Percentiles rank a stretch among this genome's conserved stretches.
phyloP scores from a whole-genome alignment of 2,888 invertebrate genomes.

The Cantharis flavilabris region DNA sequence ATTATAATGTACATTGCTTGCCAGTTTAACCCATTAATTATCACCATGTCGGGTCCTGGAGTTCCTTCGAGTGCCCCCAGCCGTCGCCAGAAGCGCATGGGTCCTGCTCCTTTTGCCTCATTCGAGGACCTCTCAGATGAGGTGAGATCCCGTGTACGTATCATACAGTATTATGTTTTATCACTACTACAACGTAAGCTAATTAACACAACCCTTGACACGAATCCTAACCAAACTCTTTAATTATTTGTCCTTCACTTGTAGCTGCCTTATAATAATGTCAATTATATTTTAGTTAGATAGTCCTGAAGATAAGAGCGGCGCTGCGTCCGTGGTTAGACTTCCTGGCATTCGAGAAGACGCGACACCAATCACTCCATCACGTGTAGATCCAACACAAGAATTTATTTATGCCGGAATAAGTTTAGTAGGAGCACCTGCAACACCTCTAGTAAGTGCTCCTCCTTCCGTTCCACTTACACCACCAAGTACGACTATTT shows the following conservation, averaged over 20 bases:
- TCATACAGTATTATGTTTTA: constrained; percentile 40
- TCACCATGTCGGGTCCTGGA: constrained; percentile 48
- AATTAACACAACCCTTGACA: constrained; percentile 9
- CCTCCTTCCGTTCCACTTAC: constrained; percentile 28
- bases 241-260: background rate
- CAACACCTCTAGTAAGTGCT: constrained; percentile 37
- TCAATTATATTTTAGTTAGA: constrained; percentile 56
- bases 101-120: constrained; percentile 92
- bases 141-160: constrained; percentile 69
- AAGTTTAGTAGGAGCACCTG: constrained; percentile 48
- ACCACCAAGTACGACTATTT: constrained; percentile 43
- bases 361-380: constrained; percentile 47
- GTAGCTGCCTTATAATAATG: background rate
- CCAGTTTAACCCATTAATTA: constrained; percentile 45
- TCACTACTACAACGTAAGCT: constrained; percentile 15
- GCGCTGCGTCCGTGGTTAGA: constrained; percentile 58
- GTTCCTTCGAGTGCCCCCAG: constrained; percentile 39
- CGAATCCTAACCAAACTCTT: constrained; percentile 4
- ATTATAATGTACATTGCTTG: constrained; percentile 31
- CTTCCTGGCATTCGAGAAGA: constrained; percentile 64
- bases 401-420: constrained; percentile 46
- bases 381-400: constrained; percentile 23
- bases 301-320: constrained; percentile 61
- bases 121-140: constrained; percentile 90
- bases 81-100: constrained; percentile 74